phyloP scores from a whole-genome alignment of 2,113 vertebrate genomes.

The Larimichthys crocea region DNA sequence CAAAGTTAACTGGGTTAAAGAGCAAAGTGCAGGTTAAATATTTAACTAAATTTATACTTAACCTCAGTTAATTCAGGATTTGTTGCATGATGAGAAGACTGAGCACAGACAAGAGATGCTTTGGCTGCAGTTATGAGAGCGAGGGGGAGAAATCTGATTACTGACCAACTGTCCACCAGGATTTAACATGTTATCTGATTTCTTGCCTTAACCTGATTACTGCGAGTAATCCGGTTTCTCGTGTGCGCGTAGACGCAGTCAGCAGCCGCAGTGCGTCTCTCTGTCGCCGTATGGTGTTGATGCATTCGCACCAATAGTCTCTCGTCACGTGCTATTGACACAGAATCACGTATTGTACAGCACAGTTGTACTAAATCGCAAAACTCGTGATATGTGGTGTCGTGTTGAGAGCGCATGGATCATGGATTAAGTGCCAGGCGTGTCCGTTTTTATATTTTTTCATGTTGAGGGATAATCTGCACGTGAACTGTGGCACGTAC shows the following conservation, averaged over 20 bases:
- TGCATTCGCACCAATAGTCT: not conserved
- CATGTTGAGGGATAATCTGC: not conserved
- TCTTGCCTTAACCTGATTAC: constrained; percentile 24
- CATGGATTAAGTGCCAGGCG: not conserved
- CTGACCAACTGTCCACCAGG: constrained; percentile 11
- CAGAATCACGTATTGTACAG: not conserved
- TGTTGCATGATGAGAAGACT: not conserved
- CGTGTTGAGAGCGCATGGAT: not conserved
- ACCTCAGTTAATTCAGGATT: no score
- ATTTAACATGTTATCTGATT: constrained; percentile 14
- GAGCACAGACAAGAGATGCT: not conserved
- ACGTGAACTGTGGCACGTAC: not conserved
- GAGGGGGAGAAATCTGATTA: constrained; percentile 25
- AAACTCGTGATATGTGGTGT: not conserved
- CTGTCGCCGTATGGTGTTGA: not conserved
- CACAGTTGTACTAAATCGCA: not conserved
- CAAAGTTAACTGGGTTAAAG: constrained; percentile 1
- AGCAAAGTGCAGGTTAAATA: not conserved
- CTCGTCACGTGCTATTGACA: not conserved
- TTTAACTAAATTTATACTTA: no score
- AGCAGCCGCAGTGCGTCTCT: not conserved
- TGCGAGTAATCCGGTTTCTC: constrained; percentile 17
- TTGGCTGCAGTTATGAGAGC: not conserved
- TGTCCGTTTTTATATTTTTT: not conserved
- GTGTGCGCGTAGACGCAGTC: not conserved